A percentile compares a stretch with the other conserved stretches of the same genome.
Conservation (phyloP, 2,888 invertebrate genomes). For the Hydraecia micacea region DNA sequence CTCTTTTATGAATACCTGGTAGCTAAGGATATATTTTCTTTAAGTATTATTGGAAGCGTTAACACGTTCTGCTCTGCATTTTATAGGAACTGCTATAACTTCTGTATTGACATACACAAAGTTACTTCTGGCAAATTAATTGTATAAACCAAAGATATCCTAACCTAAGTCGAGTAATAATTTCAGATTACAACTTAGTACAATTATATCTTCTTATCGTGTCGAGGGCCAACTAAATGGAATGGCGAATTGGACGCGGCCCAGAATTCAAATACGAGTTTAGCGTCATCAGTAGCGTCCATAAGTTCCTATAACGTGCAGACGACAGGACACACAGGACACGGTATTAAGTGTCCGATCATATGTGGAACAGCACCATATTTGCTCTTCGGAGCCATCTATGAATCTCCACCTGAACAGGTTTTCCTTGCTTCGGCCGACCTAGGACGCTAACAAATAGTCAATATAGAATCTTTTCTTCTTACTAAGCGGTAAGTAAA, state of each 20-base stretch:
- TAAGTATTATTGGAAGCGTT: neutral
- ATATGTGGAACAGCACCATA: neutral
- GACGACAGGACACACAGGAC: no score
- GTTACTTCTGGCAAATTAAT: no score
- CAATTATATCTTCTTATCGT: neutral
- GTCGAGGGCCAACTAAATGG: neutral
- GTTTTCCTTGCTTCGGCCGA: neutral
- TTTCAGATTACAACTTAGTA: neutral
- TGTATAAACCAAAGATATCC: no score
- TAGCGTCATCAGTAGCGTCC: no score
- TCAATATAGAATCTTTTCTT: neutral
- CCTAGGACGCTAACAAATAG: no score
- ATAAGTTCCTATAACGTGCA: no score
- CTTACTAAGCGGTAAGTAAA: neutral
- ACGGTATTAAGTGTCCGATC: neutral
- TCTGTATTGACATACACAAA: neutral
- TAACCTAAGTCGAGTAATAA: neutral
- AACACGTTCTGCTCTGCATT: neutral
- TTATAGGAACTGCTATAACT: neutral
- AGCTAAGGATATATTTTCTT: neutral
- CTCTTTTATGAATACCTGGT: conserved; percentile 44
- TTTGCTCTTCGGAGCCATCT: neutral
- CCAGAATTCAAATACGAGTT: neutral
- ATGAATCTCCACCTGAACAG: neutral
- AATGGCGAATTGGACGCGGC: neutral